These are phyloP conservation scores for Myotis lucifugus DNA, from an alignment of 2,113 vertebrate species.

Conservation along the genomic window DNA sequence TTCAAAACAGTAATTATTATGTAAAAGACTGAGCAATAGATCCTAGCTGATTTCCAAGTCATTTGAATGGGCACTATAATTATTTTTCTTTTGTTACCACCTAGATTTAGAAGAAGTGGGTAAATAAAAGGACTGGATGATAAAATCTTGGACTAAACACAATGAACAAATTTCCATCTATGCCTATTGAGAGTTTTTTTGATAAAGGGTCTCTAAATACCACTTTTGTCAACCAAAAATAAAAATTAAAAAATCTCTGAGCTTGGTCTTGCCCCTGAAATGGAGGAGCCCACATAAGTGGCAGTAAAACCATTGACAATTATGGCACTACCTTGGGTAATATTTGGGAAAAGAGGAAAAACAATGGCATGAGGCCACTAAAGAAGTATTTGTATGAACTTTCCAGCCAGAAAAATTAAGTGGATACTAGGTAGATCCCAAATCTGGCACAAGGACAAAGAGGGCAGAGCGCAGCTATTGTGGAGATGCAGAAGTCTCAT, in stretches of 20 bases:
- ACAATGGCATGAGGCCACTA: too few species aligned
- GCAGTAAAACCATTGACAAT: neutral
- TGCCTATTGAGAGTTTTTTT: neutral
- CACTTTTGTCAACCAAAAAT: neutral
- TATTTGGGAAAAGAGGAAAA: neutral
- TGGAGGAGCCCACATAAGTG: neutral
- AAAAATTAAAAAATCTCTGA: neutral
- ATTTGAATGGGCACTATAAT: neutral
- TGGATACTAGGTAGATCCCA: neutral
- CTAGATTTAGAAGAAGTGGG: neutral
- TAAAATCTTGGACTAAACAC: neutral
- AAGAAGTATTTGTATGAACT: neutral
- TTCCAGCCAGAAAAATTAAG: neutral
- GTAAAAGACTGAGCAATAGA: conserved; percentile 29
- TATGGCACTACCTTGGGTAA: neutral
- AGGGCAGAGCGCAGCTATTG: neutral
- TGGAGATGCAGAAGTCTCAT: neutral
- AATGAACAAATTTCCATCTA: neutral
- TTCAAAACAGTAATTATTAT: conserved; percentile 26
- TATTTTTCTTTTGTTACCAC: conserved; percentile 29
- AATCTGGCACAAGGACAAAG: neutral
- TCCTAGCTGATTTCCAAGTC: neutral
- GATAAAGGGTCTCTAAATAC: neutral
- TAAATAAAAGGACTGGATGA: neutral
- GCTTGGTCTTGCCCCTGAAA: neutral